phyloP scores from a whole-genome alignment of 1,140 invertebrate genomes.

The Drosophila busckii region DNA sequence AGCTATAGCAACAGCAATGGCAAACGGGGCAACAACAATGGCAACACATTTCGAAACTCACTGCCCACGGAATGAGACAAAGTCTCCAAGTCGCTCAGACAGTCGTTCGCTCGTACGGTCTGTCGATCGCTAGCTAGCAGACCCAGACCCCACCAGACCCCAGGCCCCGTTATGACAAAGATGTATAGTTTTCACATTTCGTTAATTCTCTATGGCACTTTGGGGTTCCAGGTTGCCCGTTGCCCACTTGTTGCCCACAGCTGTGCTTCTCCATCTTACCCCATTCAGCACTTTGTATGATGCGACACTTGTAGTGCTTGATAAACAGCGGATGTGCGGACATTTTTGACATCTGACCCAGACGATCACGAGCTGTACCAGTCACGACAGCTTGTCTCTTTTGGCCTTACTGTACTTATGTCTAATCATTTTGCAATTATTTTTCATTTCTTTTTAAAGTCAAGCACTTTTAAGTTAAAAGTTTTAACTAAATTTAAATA shows the following conservation, averaged over 20 bases:
- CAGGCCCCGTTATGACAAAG: constrained; percentile 43
- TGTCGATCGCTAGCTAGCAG: background rate
- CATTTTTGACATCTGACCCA: constrained; percentile 60
- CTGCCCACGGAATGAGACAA: constrained; percentile 44
- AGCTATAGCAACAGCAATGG: constrained; percentile 7
- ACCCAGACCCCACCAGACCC: background rate
- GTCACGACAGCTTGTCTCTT: constrained; percentile 28
- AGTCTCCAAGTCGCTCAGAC: constrained; percentile 45
- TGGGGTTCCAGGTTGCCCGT: constrained; percentile 37
- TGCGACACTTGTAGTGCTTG: constrained; percentile 9
- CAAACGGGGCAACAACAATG: background rate
- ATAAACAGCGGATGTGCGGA: constrained; percentile 45
- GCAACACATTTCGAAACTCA: constrained; percentile 50
- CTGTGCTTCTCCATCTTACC: no score
- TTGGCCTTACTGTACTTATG: constrained; percentile 25
- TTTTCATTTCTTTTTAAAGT: constrained; percentile 12
- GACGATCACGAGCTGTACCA: constrained; percentile 25
- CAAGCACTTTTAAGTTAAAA: no score
- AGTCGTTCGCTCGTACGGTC: background rate
- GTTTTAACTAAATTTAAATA: no score
- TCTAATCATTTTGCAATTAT: constrained; percentile 34
- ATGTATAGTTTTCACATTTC: constrained; percentile 60
- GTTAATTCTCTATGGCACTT: constrained; percentile 66
- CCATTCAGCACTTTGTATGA: constrained; percentile 37
- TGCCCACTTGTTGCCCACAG: constrained; percentile 27